These are phyloP conservation scores for Meloidogyne exigua DNA, from an alignment of 1,140 invertebrate species.

Conservation along the genomic window DNA sequence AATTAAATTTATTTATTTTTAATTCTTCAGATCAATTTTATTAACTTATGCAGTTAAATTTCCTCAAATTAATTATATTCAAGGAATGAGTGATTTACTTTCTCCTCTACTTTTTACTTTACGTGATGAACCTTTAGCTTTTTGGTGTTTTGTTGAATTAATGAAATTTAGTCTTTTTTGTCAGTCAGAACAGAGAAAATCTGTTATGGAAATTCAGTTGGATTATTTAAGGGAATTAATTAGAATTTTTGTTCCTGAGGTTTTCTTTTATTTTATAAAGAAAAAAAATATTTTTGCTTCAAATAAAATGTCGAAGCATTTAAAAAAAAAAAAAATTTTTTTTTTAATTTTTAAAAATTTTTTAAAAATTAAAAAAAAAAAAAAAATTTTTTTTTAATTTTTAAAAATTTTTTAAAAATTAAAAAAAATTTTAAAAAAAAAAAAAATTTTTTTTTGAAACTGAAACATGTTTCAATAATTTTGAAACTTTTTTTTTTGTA, in stretches of 20 bases:
- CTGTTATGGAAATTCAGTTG: conserved; percentile 82
- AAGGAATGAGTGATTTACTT: conserved; percentile 83
- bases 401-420: no score
- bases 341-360: no score
- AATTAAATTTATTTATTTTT: no score
- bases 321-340: no score
- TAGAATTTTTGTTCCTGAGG: conserved; percentile 77
- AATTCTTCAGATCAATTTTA: conserved; percentile 76
- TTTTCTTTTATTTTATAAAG: not conserved
- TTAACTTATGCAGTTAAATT: conserved; percentile 86
- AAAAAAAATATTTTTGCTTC: no score
- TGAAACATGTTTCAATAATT: conserved; percentile 53
- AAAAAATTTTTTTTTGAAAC: no score
- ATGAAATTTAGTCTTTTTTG: conserved; percentile 87
- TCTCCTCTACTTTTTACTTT: conserved; percentile 82
- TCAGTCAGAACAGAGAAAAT: conserved; percentile 77
- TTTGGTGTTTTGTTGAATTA: conserved; percentile 88
- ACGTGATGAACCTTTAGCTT: conserved; percentile 82
- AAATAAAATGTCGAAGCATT: no score
- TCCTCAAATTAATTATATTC: conserved; percentile 79
- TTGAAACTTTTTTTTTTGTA: no score
- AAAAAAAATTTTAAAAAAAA: no score
- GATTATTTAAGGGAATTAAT: conserved; percentile 82
- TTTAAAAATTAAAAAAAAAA: no score
- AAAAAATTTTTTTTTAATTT: no score